Evolutionary conservation across 2,797 vertebrate species (phyloP).

Genomic region (Typhlichthys subterraneus): DNA sequence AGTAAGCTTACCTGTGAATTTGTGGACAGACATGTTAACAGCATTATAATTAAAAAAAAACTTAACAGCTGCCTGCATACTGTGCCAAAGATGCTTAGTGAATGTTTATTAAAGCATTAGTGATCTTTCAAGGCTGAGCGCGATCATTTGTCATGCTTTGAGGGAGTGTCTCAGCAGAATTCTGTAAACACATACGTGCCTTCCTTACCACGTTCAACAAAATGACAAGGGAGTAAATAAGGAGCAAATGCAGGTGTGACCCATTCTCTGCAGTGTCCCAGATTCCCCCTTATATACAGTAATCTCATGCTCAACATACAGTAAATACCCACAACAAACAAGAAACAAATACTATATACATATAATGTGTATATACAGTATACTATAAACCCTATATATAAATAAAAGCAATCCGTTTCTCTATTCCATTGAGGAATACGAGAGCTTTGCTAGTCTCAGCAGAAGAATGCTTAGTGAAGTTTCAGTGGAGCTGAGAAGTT

Average conservation of each 20-base stretch:
- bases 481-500: conserved; percentile 3
- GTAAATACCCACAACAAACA: conserved; percentile 47
- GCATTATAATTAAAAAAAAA: conserved; percentile 29
- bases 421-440: conserved; percentile 21
- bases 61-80: conserved; percentile 43
- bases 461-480: conserved; percentile 53
- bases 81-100: conserved; percentile 49
- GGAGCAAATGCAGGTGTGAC: conserved; percentile 40
- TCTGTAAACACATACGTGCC: conserved; percentile 43
- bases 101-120: conserved; percentile 44
- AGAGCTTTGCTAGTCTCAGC: conserved; percentile 46
- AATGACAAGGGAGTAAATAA: conserved; percentile 26
- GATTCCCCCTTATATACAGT: conserved; percentile 52
- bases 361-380: too few species aligned
- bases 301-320: conserved; percentile 58
- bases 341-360: conserved; percentile 9
- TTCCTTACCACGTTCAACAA: conserved; percentile 48
- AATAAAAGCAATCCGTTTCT: conserved; percentile 47
- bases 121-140: conserved; percentile 48
- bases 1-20: too few species aligned
- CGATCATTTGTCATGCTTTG: conserved; percentile 57
- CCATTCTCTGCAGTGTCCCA: conserved; percentile 57
- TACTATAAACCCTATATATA: too few species aligned
- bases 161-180: conserved; percentile 43
- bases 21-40: too few species aligned